These are phyloP conservation scores for Clinocottus analis DNA, from an alignment of 2,113 vertebrate genomes.

Conservation along the genomic window DNA sequence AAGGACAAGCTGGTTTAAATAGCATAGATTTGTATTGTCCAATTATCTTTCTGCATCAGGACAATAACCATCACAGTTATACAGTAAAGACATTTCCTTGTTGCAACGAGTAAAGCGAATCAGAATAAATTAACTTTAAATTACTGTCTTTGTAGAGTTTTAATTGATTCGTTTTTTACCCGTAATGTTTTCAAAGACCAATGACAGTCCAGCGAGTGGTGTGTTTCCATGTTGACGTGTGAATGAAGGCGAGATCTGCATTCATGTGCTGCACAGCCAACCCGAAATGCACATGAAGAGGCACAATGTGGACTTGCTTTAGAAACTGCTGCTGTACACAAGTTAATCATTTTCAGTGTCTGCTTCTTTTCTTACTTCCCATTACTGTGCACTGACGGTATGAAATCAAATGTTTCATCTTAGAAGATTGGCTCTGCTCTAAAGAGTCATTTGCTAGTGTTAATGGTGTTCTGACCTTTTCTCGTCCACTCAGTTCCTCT, in stretches of 20 bases:
- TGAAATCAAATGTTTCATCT: conserved; percentile 13
- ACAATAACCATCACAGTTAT: not conserved
- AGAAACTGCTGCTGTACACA: not conserved
- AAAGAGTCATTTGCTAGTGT: conserved; percentile 13
- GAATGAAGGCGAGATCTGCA: conserved; percentile 1
- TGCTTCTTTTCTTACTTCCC: not conserved
- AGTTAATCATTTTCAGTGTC: not conserved
- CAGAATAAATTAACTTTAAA: not conserved
- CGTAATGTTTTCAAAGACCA: not conserved
- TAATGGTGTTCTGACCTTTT: conserved; percentile 41
- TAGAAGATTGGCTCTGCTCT: not conserved
- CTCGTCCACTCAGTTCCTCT: conserved; percentile 16
- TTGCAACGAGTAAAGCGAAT: not conserved
- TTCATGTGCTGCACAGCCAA: not conserved
- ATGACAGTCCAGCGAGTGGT: not conserved
- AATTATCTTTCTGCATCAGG: not conserved
- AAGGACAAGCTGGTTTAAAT: not conserved
- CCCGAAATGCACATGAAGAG: not conserved
- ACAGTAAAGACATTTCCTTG: not conserved
- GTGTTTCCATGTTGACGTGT: not conserved
- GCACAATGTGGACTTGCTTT: too few relatives aligned
- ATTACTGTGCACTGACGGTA: not conserved
- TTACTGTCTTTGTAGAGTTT: too few relatives aligned
- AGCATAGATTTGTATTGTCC: not conserved
- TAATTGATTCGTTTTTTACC: too few relatives aligned